Base-by-base conservation (phyloP, 2,113 vertebrate genomes). In the Aramus guarauna region DNA sequence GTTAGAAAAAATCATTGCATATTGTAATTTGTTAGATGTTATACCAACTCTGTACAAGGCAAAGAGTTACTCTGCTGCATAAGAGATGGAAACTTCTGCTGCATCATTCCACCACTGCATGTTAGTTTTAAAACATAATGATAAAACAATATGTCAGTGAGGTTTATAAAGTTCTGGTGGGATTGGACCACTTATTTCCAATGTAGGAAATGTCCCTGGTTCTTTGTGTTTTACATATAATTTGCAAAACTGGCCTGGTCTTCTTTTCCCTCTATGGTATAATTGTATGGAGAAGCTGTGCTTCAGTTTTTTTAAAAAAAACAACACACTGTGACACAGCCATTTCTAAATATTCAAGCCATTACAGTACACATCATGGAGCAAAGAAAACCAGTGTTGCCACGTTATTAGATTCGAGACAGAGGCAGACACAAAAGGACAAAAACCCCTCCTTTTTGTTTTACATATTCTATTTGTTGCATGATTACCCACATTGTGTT, bases 391-490 rank as follows among this genome's bases (percentile, higher is more conserved):
- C 21, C 22, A 12, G 8, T 58, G 24, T 29, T 27, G 36, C 27
- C 1, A 0, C 37, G 14, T 34, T 55, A 24, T 45, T 73, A 50
- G 7, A 34, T 62, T 41, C 58, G 56, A 66, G 18, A 50, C 4
- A 67, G 24, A 48, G 12, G 13, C 27, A 88, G 23, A 14, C 41
- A 63, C 67, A 67, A 74, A 58, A 69, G 12, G 9, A 63, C 3
- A 55, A 26, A 59, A 45, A 52, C 0, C 0, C 5, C 3, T 0
- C 0, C 5, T 8, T 66, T 52, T 66, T 36, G 2, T 30, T 79
- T 43, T 12, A 59, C 4, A 5, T 34, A 67, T 63, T 59, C 11
- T 50, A 1, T 50, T 52, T 73, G 11, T 83, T 73, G 23, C 29
- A 22, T 0, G 2, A 80, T 24, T 56, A 45, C 37, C 15, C 43